phyloP scores from a whole-genome alignment of 2,888 invertebrate genomes.

The Chrysotoxum bicinctum region DNA sequence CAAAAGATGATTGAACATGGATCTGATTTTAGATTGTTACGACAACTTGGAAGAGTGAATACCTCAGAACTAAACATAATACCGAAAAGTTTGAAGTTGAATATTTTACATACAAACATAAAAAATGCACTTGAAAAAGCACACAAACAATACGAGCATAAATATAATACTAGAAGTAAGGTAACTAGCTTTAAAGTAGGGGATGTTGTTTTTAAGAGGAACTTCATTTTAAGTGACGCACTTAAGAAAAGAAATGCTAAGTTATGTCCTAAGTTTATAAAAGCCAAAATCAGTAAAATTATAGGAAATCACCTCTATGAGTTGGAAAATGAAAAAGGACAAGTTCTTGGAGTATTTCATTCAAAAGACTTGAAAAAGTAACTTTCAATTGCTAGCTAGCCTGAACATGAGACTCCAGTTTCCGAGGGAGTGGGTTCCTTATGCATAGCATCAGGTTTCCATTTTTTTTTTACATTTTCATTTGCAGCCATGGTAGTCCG shows the following conservation, averaged over 20 bases:
- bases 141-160: not conserved
- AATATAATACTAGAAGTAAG: not conserved
- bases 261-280: not conserved
- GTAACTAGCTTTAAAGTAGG: not conserved
- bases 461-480: not conserved
- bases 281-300: not conserved
- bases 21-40: too few relatives aligned
- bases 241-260: not conserved
- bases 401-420: not conserved
- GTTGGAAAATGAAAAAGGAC: not conserved
- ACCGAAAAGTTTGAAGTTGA: not conserved
- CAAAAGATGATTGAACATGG: too few relatives aligned
- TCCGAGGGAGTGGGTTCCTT: not conserved
- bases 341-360: not conserved
- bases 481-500: not conserved
- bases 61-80: not conserved
- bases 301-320: slow-evolving; percentile 2
- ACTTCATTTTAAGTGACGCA: slow-evolving; percentile 4
- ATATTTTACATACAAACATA: not conserved
- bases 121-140: not conserved
- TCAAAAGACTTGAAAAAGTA: not conserved
- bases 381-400: not conserved
- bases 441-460: not conserved
- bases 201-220: not conserved
- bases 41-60: too few relatives aligned